Evolutionary conservation across 2,113 vertebrate genomes (phyloP).

Genomic region (Manacus vitellinus): DNA sequence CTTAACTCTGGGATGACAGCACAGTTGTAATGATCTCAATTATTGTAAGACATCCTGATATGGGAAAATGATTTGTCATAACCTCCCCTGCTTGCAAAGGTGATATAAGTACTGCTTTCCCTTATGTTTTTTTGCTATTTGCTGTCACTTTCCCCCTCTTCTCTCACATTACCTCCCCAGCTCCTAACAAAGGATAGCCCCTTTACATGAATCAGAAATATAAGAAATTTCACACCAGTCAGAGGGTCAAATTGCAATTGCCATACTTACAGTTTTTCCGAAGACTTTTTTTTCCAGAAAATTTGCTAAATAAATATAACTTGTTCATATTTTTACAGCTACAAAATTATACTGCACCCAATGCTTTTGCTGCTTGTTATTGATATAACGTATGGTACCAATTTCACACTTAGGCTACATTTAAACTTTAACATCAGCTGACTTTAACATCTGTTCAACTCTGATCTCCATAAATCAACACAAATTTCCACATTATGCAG

Average conservation of each 20-base stretch:
- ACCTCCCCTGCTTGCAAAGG: not conserved
- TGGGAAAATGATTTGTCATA: not conserved
- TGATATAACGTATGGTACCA: not conserved
- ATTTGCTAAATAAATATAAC: not conserved
- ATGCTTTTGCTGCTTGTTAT: not conserved
- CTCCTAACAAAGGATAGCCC: not conserved
- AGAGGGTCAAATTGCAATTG: not conserved
- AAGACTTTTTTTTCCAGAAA: not conserved
- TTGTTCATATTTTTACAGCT: not conserved
- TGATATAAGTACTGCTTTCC: not conserved
- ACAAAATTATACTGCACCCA: not conserved
- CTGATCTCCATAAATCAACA: not conserved
- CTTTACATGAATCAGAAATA: not conserved
- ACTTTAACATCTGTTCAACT: not conserved
- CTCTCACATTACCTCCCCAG: not conserved
- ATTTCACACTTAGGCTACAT: not conserved
- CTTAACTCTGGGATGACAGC: not conserved
- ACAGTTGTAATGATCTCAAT: not conserved
- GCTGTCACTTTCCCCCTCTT: not conserved
- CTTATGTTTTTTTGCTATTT: not conserved
- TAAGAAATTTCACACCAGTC: not conserved
- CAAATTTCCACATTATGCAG: not conserved
- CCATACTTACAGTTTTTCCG: not conserved
- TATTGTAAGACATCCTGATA: constrained; percentile 14
- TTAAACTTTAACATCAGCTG: not conserved